A percentile compares a stretch with the other conserved stretches of the same genome.
phyloP scores from a whole-genome alignment of 2,797 vertebrate species.

The Sebastes vulpes region DNA sequence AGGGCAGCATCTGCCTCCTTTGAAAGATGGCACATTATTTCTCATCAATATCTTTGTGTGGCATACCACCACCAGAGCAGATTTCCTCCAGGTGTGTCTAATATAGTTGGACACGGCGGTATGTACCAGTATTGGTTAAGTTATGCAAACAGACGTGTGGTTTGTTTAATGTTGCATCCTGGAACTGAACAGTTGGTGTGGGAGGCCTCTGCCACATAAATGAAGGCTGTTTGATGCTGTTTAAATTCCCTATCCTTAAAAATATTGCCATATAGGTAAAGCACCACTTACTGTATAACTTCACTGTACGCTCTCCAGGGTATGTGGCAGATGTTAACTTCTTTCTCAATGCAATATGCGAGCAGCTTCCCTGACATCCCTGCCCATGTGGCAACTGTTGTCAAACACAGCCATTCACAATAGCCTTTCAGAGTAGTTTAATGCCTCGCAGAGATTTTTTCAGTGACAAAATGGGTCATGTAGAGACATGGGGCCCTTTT shows the following conservation, averaged over 20 bases:
- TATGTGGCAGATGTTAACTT: conserved; percentile 47
- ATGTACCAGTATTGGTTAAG: conserved; percentile 1
- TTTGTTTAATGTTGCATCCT: conserved; percentile 31
- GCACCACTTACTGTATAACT: not conserved
- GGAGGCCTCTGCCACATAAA: not conserved
- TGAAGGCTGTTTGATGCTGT: conserved; percentile 14
- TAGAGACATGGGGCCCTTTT: conserved; percentile 37
- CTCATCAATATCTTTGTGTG: conserved; percentile 54
- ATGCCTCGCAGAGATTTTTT: conserved; percentile 22
- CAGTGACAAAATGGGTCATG: conserved; percentile 66
- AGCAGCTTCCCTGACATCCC: conserved; percentile 9
- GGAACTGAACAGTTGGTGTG: conserved; percentile 34
- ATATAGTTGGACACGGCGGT: conserved; percentile 34
- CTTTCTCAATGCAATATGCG: not conserved
- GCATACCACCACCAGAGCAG: conserved; percentile 26
- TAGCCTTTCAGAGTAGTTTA: conserved; percentile 50
- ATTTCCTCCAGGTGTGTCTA: conserved; percentile 52
- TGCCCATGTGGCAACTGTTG: conserved; percentile 19
- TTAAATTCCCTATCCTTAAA: not conserved
- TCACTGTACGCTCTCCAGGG: not conserved
- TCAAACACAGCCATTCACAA: conserved; percentile 30
- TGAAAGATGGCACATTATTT: conserved; percentile 53
- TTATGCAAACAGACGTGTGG: conserved; percentile 21
- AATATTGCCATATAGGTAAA: conserved; percentile 11
- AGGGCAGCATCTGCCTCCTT: conserved; percentile 69